Base-by-base conservation (phyloP, 2,113 vertebrate species). In the Thalassarche chlororhynchos region DNA sequence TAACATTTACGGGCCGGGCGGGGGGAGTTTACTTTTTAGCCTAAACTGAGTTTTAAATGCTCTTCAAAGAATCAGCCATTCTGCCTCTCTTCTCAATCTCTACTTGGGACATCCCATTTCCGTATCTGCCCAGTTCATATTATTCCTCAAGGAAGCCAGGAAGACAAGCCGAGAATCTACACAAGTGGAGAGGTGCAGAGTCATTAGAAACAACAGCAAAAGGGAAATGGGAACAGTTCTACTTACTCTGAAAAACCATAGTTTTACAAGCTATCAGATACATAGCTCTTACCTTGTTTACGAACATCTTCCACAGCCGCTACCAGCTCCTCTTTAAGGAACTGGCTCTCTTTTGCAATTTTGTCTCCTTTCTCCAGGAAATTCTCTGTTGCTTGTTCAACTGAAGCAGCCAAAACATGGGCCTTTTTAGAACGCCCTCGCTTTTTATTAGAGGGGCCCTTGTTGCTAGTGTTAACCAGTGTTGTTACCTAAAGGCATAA, bases 341-440 rank as follows among this genome's bases (percentile, higher is more conserved):
- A 99, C 94, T 99, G 99, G 93, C 99, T 99, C 97, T 99, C 99
- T 89, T 99, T 99, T 3, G 99, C 99, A 95, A 99, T 99, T 98
- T 99, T 99, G 93, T 99, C 99, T 76, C 99, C 99, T 91, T 99
- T 99, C 32, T 99, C 99, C 97, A 99, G 97, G 93, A 99, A 99
- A 98, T 99, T 99, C 97, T 99, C 98, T n/a, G 99, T 99, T 82
- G 99, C 99, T 84, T 98, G 99, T 97, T 99, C 99, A 88, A 99
- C 99, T 7, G 99, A 99, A 36, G 99, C 99, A 70, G 99, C 99
- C 98, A 99, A 97, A 85, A 99, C 99, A 97, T 99, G 99, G 8
- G 99, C 99, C 98, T 99, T 99, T 98, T 99, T 99, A 83, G 99
- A 99, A 94, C 99, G 99, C 6, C 99, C 99, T 97, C 99, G 99